Evolutionary conservation across 2,888 invertebrate species (phyloP), one percentile per base, ranked within the genome.

Genomic region (Didymodactylos carnosus): DNA sequence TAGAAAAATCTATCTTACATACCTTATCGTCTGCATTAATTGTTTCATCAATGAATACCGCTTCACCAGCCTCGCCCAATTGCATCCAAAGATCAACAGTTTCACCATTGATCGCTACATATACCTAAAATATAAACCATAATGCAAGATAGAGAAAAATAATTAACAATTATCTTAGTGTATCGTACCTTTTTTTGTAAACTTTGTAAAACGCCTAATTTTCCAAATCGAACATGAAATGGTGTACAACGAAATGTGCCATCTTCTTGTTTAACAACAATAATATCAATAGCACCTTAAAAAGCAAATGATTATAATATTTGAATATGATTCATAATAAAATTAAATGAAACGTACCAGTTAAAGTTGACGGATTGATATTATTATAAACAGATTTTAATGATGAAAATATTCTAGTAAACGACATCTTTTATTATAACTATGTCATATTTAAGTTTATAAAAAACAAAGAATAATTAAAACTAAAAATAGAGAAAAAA

Each of bases 221-320:
- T 99, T 72, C 98, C 98, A 83, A 99, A 99, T 74, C 98, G 89
- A 46, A 99, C 97, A 84, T 99, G 98, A 85, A 98, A 99, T 0
- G 98, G 98, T 13, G 97, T 97, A 80, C 94, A 94, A 70, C 89
- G 88, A 84, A 89, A 94, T 76, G 91, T 89, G 35, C 97, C 97
- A 86, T 98, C 93, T 19, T 91, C 89, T 82, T 97, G 94, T 82
- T 94, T 91, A 35, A 99, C 92, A 76, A 95, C 94, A 77, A 99
- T 90, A 72, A 98, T 94, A 85, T 99, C 98, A 79, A 99, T 98
- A 79, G 98, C 75, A 29, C 75, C 75, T 41, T 41, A n/a, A n/a
- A n/a, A n/a, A n/a, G n/a, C n/a, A n/a, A n/a, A n/a, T n/a, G n/a
- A n/a, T n/a, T n/a, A n/a, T n/a, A n/a, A n/a, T n/a, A n/a, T n/a